Evolutionary conservation across 2,888 invertebrate genomes (phyloP), one percentile per base, ranked within the genome.

Genomic region (Drosophila multiciliata): DNA sequence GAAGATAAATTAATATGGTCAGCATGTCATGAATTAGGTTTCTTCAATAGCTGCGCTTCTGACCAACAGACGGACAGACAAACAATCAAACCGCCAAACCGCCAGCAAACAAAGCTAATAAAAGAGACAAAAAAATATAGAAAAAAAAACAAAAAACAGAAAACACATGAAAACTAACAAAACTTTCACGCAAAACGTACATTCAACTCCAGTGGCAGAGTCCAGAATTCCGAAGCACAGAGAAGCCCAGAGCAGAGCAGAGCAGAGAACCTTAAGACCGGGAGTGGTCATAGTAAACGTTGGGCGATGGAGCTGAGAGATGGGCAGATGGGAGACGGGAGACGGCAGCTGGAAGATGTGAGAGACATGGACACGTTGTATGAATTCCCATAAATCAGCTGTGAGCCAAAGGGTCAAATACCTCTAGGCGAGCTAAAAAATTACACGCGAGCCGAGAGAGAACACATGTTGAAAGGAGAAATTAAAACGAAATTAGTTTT

Each of bases 1-100:
- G 86, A 89, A 91, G 82, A 86, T 87, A 89, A 86, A 90, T 91
- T 91, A 87, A 90, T 88, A 90, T 88, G 87, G 90, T 90, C 87
- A 88, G 87, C 90, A 81, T 90, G 89, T 88, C 87, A 88, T 90
- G 90, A 90, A 82, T 88, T 88, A 70, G 90, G 82, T 88, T 88
- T 78, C 57, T 75, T 72, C 66, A 66, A 63, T 78, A 66, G 71
- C 74, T 66, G 58, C 58, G 59, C 62, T 69, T 20, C 67, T 52
- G 61, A 4, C 74, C 26, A 58, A 29, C 48, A 15, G 45, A 23
- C 45, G 1, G 42, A n/a, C 26, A 7, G 61, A 17, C 53, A 49
- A n/a, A 29, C 55, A 3, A 36, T 8, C 49, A 23, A 42, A 42
- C 53, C 38, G 62, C 32, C 61, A 61, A 61, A 68, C 48, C 65